Base-by-base conservation (phyloP, 2,888 invertebrate species). In the Dicyrtoma fusca region DNA sequence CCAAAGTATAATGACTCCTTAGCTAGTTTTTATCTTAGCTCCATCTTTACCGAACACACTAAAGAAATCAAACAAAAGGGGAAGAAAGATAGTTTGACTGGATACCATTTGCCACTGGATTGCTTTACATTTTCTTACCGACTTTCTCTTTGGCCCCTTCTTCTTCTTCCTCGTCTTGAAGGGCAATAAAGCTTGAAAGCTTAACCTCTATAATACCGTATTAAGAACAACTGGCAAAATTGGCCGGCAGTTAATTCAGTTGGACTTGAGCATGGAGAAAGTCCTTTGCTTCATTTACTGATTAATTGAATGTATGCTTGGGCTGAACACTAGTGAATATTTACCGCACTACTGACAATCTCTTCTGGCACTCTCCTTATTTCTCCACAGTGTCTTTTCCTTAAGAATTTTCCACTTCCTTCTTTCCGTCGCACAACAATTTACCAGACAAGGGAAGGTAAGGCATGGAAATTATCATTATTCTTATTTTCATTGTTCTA, bases 131-230 rank as follows among this genome's bases (percentile, higher is more conserved):
- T 25, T 26, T 59, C 59, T 17, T 45, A 45, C 14, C 49, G 4
- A 49, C 19, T 49, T 17, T 19, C 49, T 10, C 34, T 3, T 34
- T 8, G 34, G 8, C 34, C 34, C 34, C 8, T 34, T 34, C 34
- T 34, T 34, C 8, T 34, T 61, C 34, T 8, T 8, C 8, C 8
- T 34, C 34, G 3, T 34, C 8, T 34, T 61, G 61, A 17, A 19
- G 21, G 61, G 61, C 42, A 61, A 61, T 61, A 61, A 61, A 61
- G 61, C 61, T 61, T 61, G 42, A 61, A 61, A 61, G 61, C 61
- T 61, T 42, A 61, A 44, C 25, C 34, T 61, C 61, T 61, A 34
- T 42, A 49, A 19, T 49, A 49, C n/a, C 3, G 61, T 17, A 34
- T 34, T 61, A 61, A 61, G 42, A 61, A 42, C 25, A 61, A 42